Conservation (phyloP, 92 coral and sea anemone species). For the Palythoa grandiflora region DNA sequence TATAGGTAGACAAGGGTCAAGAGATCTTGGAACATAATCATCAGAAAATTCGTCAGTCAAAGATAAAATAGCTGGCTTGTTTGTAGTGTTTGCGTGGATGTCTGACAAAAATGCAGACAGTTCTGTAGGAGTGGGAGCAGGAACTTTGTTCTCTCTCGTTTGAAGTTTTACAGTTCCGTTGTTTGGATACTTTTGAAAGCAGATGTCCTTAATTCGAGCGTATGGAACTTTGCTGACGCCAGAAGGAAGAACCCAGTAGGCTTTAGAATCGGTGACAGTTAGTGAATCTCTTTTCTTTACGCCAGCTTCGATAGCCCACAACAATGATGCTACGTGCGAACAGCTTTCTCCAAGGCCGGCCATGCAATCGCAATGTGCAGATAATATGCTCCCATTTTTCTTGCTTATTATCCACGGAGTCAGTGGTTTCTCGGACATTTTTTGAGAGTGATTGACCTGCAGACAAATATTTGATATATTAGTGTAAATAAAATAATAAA, state of each 20-base stretch:
- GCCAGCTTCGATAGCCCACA: slow-evolving; percentile 11
- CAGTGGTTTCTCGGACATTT: slow-evolving; percentile 6
- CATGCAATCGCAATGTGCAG: not conserved
- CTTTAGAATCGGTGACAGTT: not conserved
- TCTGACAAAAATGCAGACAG: slow-evolving; percentile 34
- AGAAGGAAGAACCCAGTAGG: slow-evolving; percentile 7
- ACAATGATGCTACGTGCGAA: not conserved
- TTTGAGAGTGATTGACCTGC: not conserved
- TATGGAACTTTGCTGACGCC: slow-evolving; percentile 6
- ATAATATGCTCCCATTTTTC: not conserved
- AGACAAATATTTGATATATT: not conserved
- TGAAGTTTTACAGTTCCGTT: slow-evolving; percentile 25
- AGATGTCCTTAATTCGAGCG: slow-evolving; percentile 15
- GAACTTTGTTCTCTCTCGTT: slow-evolving; percentile 22
- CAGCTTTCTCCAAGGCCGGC: no score
- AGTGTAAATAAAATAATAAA: not conserved
- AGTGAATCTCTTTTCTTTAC: slow-evolving; percentile 2
- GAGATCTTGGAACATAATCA: slow-evolving; percentile 50
- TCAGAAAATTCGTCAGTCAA: slow-evolving; percentile 38
- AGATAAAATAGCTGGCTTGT: slow-evolving; percentile 49
- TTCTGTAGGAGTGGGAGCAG: slow-evolving; percentile 38
- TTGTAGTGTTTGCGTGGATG: slow-evolving; percentile 33
- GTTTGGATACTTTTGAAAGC: slow-evolving; percentile 17
- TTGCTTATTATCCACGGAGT: slow-evolving; percentile 1
- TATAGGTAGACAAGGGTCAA: slow-evolving; percentile 42